Evolutionary conservation across 2,888 invertebrate genomes (phyloP).

Genomic region (Apeira syringaria): DNA sequence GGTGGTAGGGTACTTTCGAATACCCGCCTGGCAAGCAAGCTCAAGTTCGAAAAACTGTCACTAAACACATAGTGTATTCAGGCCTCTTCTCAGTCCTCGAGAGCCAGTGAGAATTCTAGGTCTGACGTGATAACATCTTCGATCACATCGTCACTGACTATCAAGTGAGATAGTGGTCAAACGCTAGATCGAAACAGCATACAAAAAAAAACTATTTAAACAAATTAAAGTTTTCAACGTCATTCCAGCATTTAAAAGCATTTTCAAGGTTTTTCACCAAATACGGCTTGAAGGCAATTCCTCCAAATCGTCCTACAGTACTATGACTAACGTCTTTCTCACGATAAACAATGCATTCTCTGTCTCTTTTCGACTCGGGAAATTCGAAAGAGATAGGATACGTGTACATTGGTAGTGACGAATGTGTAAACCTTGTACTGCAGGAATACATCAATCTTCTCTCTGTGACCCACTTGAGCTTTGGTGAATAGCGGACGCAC

Average conservation of each 20-base stretch:
- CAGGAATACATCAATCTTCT: slow-evolving; percentile 40
- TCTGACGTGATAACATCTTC: no score
- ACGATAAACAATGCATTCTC: slow-evolving; percentile 52
- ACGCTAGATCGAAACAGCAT: no score
- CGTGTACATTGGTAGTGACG: slow-evolving; percentile 26
- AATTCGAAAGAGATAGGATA: slow-evolving; percentile 14
- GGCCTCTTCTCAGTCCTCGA: no score
- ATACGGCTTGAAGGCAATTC: slow-evolving; percentile 35
- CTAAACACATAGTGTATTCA: no score
- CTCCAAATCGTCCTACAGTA: slow-evolving; percentile 35
- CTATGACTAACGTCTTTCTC: slow-evolving; percentile 62
- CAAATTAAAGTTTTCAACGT: slow-evolving; percentile 6
- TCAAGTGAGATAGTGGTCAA: no score
- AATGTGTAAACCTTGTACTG: slow-evolving; percentile 41
- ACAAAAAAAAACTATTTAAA: no score
- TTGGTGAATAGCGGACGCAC: slow-evolving; percentile 11
- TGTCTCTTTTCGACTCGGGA: slow-evolving; percentile 14
- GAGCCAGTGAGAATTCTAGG: no score
- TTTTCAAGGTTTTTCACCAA: slow-evolving; percentile 17
- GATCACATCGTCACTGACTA: no score
- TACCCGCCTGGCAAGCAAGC: no score
- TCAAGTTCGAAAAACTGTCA: no score
- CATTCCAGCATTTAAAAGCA: slow-evolving; percentile 20
- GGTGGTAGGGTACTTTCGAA: no score
- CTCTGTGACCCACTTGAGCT: slow-evolving; percentile 31